Percentiles rank a stretch among this genome's conserved stretches.
Evolutionary conservation across 1,140 invertebrate genomes (phyloP).

Genomic region (Chironomus striatipennis): DNA sequence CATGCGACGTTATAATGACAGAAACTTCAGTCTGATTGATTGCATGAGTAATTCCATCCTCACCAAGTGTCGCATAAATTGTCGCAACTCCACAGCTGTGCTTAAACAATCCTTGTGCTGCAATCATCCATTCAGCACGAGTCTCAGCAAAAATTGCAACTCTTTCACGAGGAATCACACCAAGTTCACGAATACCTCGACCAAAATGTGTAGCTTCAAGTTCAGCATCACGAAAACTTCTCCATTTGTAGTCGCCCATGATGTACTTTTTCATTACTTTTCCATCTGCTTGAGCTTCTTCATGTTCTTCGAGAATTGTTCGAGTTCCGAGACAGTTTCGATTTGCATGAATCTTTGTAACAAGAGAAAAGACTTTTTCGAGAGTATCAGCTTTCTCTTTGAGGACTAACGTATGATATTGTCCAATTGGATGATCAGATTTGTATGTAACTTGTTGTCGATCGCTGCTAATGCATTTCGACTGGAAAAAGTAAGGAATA

Average conservation of each 20-base stretch:
- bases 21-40: slow-evolving; percentile 94
- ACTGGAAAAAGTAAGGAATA: slow-evolving; percentile 29
- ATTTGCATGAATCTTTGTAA: slow-evolving; percentile 58
- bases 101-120: slow-evolving; percentile 88
- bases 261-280: slow-evolving; percentile 95
- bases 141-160: slow-evolving; percentile 96
- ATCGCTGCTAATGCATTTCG: slow-evolving; percentile 35
- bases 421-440: slow-evolving; percentile 54
- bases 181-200: slow-evolving; percentile 60
- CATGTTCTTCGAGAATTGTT: slow-evolving; percentile 83
- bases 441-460: slow-evolving; percentile 57
- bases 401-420: slow-evolving; percentile 60
- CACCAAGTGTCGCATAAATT: slow-evolving; percentile 92
- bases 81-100: slow-evolving; percentile 91
- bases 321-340: slow-evolving; percentile 82
- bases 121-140: slow-evolving; percentile 92
- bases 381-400: slow-evolving; percentile 75
- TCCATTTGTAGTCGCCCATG: slow-evolving; percentile 91
- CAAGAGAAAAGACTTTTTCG: slow-evolving; percentile 74
- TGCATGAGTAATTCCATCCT: slow-evolving; percentile 89
- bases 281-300: slow-evolving; percentile 88
- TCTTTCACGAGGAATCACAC: slow-evolving; percentile 56
- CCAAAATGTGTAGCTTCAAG: slow-evolving; percentile 49
- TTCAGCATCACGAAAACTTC: slow-evolving; percentile 73
- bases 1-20: slow-evolving; percentile 80